These are phyloP conservation scores for Aquatica leii DNA, from an alignment of 2,888 invertebrate genomes.

Conservation along the genomic window DNA sequence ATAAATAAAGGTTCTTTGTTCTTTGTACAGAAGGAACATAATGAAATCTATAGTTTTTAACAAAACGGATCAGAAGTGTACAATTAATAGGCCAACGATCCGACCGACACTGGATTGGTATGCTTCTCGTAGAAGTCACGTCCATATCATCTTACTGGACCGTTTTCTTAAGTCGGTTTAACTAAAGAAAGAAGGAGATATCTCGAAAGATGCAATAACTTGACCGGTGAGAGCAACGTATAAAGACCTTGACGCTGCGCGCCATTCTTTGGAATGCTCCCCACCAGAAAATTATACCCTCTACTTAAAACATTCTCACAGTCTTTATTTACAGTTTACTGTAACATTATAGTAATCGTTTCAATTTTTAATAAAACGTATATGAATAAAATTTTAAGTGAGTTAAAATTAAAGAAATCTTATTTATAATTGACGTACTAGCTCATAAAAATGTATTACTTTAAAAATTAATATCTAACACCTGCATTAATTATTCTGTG, in stretches of 20 bases:
- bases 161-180: constrained; percentile 15
- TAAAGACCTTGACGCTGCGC: constrained; percentile 36
- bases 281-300: constrained; percentile 23
- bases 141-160: constrained; percentile 35
- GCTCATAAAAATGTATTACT: too few species aligned
- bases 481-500: too few species aligned
- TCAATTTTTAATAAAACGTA: too few species aligned
- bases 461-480: too few species aligned
- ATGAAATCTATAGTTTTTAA: constrained; percentile 14
- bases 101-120: constrained; percentile 26
- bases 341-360: too few species aligned
- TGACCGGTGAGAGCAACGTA: constrained; percentile 35
- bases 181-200: constrained; percentile 21
- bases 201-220: constrained; percentile 30
- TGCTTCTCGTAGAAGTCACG: constrained; percentile 35
- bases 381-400: too few species aligned
- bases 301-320: constrained; percentile 2
- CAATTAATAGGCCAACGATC: constrained; percentile 31
- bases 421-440: too few species aligned
- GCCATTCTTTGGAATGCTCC: constrained; percentile 35
- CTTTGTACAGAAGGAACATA: background rate
- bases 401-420: too few species aligned
- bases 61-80: constrained; percentile 12
- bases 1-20: background rate
- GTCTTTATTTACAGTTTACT: too few species aligned